A percentile compares a stretch with the other conserved stretches of the same genome.
phyloP scores from a whole-genome alignment of 1,140 invertebrate genomes.

The Tribolium madens region DNA sequence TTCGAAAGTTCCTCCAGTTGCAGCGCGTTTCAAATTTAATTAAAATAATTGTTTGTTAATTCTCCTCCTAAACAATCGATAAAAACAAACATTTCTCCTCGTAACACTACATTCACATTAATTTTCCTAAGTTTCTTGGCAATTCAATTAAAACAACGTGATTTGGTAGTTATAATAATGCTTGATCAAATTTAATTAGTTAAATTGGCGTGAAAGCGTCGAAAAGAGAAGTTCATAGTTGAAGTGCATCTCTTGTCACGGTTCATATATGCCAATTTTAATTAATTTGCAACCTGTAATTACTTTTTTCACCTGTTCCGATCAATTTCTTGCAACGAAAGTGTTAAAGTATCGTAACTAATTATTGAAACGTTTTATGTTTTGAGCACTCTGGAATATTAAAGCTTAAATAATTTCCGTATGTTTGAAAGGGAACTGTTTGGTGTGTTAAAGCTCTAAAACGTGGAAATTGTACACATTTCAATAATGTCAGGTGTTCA shows the following conservation, averaged over 20 bases:
- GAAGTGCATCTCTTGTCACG: conserved; percentile 15
- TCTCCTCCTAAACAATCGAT: neutral
- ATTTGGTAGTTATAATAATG: conserved; percentile 16
- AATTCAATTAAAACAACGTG: neutral
- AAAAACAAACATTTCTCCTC: conserved; percentile 3
- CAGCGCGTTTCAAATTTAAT: neutral
- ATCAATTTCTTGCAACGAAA: no score
- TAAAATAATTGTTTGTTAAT: conserved; percentile 33
- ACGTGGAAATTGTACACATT: neutral
- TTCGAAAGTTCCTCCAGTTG: no score
- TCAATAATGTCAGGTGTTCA: conserved; percentile 26
- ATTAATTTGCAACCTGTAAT: conserved; percentile 16
- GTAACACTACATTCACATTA: no score
- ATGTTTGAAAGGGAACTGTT: no score
- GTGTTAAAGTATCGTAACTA: no score
- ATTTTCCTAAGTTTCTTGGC: neutral
- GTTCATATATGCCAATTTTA: conserved; percentile 13
- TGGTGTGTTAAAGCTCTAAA: neutral
- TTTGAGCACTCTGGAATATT: no score
- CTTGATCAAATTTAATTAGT: conserved; percentile 42
- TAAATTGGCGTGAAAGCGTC: conserved; percentile 10
- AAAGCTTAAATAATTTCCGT: no score
- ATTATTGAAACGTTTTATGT: no score
- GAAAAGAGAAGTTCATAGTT: no score
- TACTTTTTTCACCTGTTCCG: neutral